Percentiles rank a stretch among this genome's conserved stretches.
Conservation (phyloP, 2,113 vertebrate species). For the Oreochromis aureus region DNA sequence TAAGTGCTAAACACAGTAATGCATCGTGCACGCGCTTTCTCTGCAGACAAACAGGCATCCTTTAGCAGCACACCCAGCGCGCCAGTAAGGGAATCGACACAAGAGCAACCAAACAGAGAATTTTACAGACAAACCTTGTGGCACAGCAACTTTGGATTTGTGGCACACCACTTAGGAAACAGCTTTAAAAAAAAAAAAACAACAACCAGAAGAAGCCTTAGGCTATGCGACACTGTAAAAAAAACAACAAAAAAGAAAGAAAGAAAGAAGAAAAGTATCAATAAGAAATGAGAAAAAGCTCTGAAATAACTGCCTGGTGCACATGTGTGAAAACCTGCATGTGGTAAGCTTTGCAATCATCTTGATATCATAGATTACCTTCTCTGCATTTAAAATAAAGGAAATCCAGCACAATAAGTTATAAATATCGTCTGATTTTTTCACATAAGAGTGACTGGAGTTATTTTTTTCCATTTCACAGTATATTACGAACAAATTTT, state of each 20-base stretch:
- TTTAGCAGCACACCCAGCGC: constrained; percentile 41
- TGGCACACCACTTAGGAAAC: not conserved
- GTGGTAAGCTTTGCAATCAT: not conserved
- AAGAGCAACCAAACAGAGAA: constrained; percentile 4
- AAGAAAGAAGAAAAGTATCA: not conserved
- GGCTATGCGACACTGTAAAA: not conserved
- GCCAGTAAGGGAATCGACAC: not conserved
- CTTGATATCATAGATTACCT: not conserved
- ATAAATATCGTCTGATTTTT: not conserved
- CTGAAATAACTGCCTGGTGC: not conserved
- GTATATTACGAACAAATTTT: not conserved
- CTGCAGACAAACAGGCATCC: not conserved
- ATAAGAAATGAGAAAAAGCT: not conserved
- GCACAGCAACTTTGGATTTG: constrained; percentile 31
- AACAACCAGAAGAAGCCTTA: not conserved
- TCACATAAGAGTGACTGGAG: not conserved
- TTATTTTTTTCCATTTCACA: not conserved
- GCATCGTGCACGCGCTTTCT: constrained; percentile 1
- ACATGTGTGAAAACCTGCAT: not conserved
- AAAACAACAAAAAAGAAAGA: not conserved
- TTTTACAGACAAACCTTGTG: not conserved
- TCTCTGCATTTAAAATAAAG: not conserved
- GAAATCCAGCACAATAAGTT: not conserved
- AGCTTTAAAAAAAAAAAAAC: not conserved
- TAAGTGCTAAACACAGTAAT: constrained; percentile 7